Evolutionary conservation across 2,113 vertebrate species (phyloP).

Genomic region (Aythya baeri): DNA sequence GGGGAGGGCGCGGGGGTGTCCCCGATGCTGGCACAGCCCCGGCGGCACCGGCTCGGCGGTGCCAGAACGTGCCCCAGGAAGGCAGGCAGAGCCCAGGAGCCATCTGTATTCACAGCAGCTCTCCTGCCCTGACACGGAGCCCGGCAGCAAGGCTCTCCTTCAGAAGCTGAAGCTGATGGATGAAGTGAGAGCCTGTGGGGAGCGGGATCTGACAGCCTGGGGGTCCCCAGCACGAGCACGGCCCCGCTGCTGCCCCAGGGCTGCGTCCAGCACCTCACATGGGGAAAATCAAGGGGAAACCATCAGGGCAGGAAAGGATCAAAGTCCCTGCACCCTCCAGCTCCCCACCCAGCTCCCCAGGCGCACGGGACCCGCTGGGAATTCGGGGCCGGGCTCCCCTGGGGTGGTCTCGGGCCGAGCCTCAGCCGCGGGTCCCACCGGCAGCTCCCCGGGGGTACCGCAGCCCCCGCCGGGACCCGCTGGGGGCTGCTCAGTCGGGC

Average conservation of each 20-base stretch:
- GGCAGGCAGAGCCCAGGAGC: background rate
- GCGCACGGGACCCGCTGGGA: background rate
- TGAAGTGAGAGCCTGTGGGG: fast-evolving
- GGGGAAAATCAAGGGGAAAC: background rate
- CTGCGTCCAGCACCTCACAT: background rate
- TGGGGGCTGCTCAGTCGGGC: too few species aligned
- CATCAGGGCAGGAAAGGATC: background rate
- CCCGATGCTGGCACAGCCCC: fast-evolving
- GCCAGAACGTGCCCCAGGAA: background rate
- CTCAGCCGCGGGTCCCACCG: fast-evolving
- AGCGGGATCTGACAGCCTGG: fast-evolving
- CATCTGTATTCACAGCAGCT: background rate
- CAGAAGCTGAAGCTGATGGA: background rate
- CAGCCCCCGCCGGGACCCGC: too few species aligned
- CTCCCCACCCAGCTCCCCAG: background rate
- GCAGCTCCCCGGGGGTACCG: background rate
- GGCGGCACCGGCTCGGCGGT: fast-evolving
- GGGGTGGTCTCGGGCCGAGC: background rate
- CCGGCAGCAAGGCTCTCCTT: background rate
- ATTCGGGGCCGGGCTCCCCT: background rate
- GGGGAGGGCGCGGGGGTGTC: background rate
- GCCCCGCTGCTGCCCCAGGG: background rate
- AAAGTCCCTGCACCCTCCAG: fast-evolving
- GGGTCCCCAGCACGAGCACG: background rate
- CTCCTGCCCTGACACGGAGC: background rate